These are phyloP conservation scores for Talpa occidentalis DNA, from an alignment of 2,113 vertebrate species.

Conservation along the genomic window DNA sequence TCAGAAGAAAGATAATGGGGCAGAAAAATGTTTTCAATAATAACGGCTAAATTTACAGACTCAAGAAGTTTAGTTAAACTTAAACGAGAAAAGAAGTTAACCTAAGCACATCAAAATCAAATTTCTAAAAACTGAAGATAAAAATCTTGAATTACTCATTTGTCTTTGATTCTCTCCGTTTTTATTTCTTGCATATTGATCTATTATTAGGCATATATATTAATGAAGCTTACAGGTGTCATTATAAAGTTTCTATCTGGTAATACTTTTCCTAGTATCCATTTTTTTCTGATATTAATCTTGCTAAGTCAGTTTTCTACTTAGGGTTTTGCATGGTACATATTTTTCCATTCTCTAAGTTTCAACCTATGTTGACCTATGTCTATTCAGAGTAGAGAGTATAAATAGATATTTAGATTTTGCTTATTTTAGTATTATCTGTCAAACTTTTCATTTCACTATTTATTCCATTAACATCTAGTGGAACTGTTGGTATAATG, in stretches of 20 bases:
- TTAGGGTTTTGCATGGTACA: neutral
- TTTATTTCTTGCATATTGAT: neutral
- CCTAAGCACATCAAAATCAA: neutral
- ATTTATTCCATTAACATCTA: neutral
- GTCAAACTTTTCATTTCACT: neutral
- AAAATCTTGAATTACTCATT: neutral
- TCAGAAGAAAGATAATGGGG: neutral
- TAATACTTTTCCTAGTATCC: neutral
- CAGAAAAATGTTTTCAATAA: neutral
- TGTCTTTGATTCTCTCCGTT: neutral
- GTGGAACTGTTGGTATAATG: neutral
- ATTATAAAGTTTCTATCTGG: neutral
- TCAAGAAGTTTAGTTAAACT: neutral
- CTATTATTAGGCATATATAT: neutral
- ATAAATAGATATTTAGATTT: neutral
- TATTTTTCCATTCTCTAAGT: neutral
- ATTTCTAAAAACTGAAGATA: constrained; percentile 34
- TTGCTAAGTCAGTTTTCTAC: neutral
- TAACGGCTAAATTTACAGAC: neutral
- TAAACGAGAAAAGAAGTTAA: neutral
- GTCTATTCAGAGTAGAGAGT: neutral
- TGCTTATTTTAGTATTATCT: neutral
- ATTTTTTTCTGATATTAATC: neutral
- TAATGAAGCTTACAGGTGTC: neutral
- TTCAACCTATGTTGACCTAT: neutral